phyloP scores from a whole-genome alignment of 2,888 invertebrate species.

The Helicoverpa assulta region DNA sequence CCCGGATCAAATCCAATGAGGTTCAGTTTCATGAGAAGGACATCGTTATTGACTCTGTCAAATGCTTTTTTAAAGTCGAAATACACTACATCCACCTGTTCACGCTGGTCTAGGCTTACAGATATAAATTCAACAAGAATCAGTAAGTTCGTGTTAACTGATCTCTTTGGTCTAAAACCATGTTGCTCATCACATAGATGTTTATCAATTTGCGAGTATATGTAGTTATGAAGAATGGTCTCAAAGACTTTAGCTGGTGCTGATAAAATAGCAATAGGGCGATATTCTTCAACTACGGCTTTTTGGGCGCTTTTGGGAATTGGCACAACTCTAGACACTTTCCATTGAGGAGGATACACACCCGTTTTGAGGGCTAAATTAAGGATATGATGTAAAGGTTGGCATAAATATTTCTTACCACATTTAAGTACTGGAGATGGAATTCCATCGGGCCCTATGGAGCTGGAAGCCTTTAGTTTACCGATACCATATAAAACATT shows the following conservation, averaged over 20 bases:
- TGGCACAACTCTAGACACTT: constrained; percentile 2
- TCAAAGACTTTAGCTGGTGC: constrained; percentile 1
- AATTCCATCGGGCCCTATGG: neutral
- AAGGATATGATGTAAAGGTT: neutral
- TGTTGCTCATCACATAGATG: constrained; percentile 1
- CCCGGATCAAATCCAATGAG: neutral
- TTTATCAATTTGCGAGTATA: neutral
- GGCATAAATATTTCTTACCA: neutral
- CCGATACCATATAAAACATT: neutral
- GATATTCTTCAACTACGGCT: neutral
- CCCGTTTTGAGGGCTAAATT: neutral
- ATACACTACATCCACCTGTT: neutral
- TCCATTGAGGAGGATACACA: constrained; percentile 1
- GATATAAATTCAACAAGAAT: neutral
- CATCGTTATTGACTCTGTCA: constrained; percentile 1
- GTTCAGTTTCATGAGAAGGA: neutral
- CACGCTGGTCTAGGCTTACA: neutral
- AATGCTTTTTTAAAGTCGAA: neutral
- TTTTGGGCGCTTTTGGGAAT: neutral
- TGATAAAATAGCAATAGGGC: neutral
- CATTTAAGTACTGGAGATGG: neutral
- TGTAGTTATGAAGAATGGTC: neutral
- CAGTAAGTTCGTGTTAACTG: constrained; percentile 1
- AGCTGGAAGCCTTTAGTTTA: neutral
- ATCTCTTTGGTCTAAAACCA: constrained; percentile 1